Evolutionary conservation across 2,797 vertebrate species (phyloP).

Genomic region (Diplodus sargus): DNA sequence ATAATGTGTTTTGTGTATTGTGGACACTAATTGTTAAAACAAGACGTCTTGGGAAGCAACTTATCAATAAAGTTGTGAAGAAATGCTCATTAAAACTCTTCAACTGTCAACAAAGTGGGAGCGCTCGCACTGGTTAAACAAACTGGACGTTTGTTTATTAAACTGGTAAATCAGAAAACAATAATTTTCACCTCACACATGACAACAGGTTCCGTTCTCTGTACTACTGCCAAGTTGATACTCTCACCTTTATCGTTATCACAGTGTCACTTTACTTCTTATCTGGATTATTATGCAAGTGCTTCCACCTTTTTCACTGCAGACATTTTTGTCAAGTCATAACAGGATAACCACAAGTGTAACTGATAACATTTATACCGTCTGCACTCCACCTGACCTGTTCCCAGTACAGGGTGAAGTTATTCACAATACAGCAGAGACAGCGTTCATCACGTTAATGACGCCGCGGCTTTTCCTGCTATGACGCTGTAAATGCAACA

Average conservation of each 20-base stretch:
- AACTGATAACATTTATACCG: not conserved
- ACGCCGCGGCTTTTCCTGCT: not conserved
- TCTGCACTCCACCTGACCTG: not conserved
- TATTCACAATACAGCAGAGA: not conserved
- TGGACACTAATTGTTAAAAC: no score
- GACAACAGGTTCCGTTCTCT: no score
- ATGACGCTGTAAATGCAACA: no score
- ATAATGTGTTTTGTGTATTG: not conserved
- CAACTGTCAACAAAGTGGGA: no score
- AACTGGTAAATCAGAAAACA: not conserved
- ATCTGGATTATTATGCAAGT: not conserved
- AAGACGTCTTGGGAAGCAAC: no score
- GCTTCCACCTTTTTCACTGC: not conserved
- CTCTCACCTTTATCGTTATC: not conserved
- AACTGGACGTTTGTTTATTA: no score
- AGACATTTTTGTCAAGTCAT: not conserved
- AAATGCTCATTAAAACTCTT: no score
- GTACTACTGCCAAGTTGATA: not conserved
- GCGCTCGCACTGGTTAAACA: no score
- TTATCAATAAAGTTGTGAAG: no score
- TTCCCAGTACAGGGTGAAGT: not conserved
- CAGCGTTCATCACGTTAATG: not conserved
- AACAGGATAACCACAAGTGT: not conserved
- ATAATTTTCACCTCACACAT: not conserved
- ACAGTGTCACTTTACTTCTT: not conserved